A percentile compares a stretch with the other conserved stretches of the same genome.
Evolutionary conservation across 2,888 invertebrate genomes (phyloP).

Genomic region (Ganaspis brasiliensis): DNA sequence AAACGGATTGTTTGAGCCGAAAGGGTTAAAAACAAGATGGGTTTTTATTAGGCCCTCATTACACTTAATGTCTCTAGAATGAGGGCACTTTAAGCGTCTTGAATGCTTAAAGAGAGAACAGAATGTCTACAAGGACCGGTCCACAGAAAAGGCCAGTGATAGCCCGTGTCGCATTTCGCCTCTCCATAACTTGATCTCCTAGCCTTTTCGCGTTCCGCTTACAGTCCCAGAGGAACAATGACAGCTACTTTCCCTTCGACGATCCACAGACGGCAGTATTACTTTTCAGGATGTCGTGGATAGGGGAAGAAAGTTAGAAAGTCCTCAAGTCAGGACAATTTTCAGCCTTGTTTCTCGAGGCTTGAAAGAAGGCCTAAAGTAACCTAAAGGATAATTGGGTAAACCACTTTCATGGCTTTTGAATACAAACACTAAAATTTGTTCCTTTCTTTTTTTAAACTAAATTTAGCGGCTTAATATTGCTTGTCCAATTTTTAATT

Average conservation of each 20-base stretch:
- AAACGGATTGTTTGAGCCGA: slow-evolving; percentile 72
- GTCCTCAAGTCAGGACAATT: slow-evolving; percentile 21
- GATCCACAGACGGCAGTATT: slow-evolving; percentile 53
- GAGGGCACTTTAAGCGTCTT: slow-evolving; percentile 61
- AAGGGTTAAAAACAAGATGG: slow-evolving; percentile 79
- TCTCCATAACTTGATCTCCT: slow-evolving; percentile 57
- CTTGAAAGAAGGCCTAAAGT: slow-evolving; percentile 44
- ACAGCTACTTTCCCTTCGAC: slow-evolving; percentile 71
- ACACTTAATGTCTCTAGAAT: slow-evolving; percentile 80
- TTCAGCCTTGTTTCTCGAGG: slow-evolving; percentile 11
- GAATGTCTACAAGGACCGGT: slow-evolving; percentile 46
- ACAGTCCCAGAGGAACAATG: slow-evolving; percentile 75
- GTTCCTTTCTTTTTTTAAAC: no score
- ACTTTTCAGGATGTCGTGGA: slow-evolving; percentile 5
- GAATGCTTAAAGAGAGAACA: slow-evolving; percentile 44
- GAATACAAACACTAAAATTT: no score
- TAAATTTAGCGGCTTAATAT: no score
- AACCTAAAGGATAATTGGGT: slow-evolving; percentile 9
- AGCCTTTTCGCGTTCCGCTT: slow-evolving; percentile 52
- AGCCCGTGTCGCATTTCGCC: slow-evolving; percentile 58
- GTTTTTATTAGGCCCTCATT: slow-evolving; percentile 79
- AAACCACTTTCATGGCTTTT: no score
- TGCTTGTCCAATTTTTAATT: no score
- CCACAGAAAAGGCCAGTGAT: slow-evolving; percentile 35
- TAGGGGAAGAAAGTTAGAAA: slow-evolving; percentile 37